Base-by-base conservation (phyloP, 2,797 vertebrate species). In the Todus mexicanus region DNA sequence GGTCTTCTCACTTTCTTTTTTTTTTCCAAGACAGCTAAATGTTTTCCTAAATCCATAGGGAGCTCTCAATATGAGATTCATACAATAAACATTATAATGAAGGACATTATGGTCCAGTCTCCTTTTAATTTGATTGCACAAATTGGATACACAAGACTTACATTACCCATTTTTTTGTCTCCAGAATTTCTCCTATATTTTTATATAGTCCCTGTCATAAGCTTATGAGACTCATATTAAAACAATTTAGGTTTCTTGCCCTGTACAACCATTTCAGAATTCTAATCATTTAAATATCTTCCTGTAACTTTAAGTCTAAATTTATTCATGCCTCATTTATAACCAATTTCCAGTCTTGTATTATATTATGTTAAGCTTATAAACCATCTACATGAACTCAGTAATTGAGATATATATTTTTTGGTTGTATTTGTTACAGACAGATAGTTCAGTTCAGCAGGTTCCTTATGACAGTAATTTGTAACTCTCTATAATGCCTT, bases 81-180 rank as follows among this genome's bases (percentile, higher is more conserved):
- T 56, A 38, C 12, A 51, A 57, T 53, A 64, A 75, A 37, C 26
- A 65, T 57, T 63, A 57, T 47, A 69, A 76, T 76, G 43, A 87
- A 51, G 31, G n/a, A 72, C 76, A 7, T 76, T 87, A 51, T 37
- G 31, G 53, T 88, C 51, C 38, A 40, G 35, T 66, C 47, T 83
- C 33, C 74, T 93, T 87, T 87, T 91, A 80, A 87, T 90, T 87
- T 92, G 35, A 63, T 91, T 37, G 73, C 42, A 92, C 17, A 59
- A 76, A 63, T 59, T 35, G 57, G 69, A 51, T 83, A 66, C 35
- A 40, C 29, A 59, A 70, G n/a, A 59, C 25, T 73, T 60, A 40
- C 6, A 57, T 69, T 81, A 25, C 3, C 20, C 33, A 14, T 56
- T 33, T 31, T 29, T 35, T 31, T 74, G 31, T 72, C 53, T 91